These are phyloP conservation scores for Patella depressa DNA, from an alignment of 2,888 invertebrate species.

Conservation along the genomic window DNA sequence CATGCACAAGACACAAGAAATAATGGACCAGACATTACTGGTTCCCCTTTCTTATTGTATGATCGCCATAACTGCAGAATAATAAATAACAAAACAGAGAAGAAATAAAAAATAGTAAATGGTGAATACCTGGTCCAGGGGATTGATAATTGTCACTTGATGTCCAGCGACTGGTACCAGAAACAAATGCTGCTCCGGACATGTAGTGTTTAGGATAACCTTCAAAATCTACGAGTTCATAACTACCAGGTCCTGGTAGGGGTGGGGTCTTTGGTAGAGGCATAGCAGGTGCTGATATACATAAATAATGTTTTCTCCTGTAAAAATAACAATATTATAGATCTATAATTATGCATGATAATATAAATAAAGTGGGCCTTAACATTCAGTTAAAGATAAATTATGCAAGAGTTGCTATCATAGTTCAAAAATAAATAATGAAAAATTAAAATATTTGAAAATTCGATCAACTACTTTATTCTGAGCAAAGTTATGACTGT, in stretches of 20 bases:
- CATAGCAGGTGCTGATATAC: constrained; percentile 71
- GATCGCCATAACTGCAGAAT: too few species aligned
- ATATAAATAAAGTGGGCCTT: constrained; percentile 15
- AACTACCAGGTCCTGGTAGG: constrained; percentile 67
- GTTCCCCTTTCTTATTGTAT: too few species aligned
- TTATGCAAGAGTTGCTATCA: neutral
- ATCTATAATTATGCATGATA: neutral
- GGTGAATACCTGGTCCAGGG: constrained; percentile 62
- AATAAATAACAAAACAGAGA: neutral
- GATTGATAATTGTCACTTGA: constrained; percentile 35
- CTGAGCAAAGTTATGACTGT: too few species aligned
- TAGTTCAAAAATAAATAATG: neutral
- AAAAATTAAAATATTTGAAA: neutral
- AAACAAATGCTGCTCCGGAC: constrained; percentile 69
- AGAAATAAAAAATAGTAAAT: neutral
- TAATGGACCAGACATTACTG: too few species aligned
- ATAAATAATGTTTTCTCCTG: constrained; percentile 70
- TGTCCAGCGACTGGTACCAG: constrained; percentile 68
- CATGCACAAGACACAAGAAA: too few species aligned
- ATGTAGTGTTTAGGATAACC: constrained; percentile 68
- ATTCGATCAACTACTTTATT: too few species aligned
- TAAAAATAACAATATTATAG: constrained; percentile 20
- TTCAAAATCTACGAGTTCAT: constrained; percentile 65
- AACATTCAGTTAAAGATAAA: neutral
- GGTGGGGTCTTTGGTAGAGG: constrained; percentile 65